Percentiles rank a stretch among this genome's conserved stretches.
These are phyloP conservation scores for Drosophila seclusa DNA, from an alignment of 2,888 invertebrate genomes.

Conservation along the genomic window DNA sequence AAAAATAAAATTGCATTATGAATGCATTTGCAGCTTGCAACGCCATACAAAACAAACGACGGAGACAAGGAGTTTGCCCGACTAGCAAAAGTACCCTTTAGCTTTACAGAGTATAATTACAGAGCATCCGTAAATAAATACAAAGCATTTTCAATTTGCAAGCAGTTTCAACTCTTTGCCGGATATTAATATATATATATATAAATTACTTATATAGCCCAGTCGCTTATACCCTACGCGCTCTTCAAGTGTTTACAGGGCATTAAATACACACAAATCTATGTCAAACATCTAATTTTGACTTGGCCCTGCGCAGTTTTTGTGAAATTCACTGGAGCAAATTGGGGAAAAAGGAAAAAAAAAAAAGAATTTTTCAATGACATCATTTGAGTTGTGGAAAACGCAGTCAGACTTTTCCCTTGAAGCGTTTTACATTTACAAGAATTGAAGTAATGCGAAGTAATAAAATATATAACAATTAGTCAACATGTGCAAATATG, in stretches of 20 bases:
- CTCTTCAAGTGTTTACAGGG: slow-evolving; percentile 35
- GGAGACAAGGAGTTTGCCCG: background rate
- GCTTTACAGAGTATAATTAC: background rate
- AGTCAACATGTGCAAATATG: background rate
- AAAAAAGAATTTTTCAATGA: slow-evolving; percentile 44
- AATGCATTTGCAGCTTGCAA: slow-evolving; percentile 58
- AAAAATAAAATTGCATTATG: slow-evolving; percentile 80
- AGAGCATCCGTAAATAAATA: background rate
- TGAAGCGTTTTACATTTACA: background rate
- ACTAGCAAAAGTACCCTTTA: slow-evolving; percentile 12
- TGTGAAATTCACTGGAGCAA: slow-evolving; percentile 65
- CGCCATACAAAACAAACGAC: slow-evolving; percentile 22
- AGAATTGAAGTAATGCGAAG: background rate
- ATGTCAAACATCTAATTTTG: slow-evolving; percentile 74
- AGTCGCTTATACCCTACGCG: background rate
- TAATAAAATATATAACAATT: background rate
- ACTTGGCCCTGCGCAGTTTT: slow-evolving; percentile 67
- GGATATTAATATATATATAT: too few relatives aligned
- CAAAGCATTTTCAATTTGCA: background rate
- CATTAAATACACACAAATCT: slow-evolving; percentile 60
- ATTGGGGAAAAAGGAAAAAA: slow-evolving; percentile 14
- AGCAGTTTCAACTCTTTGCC: too few relatives aligned
- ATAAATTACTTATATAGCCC: background rate
- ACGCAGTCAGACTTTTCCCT: background rate
- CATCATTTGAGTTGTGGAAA: slow-evolving; percentile 32